Evolutionary conservation across 2,797 vertebrate genomes (phyloP).

Genomic region (Buceros bicornis): DNA sequence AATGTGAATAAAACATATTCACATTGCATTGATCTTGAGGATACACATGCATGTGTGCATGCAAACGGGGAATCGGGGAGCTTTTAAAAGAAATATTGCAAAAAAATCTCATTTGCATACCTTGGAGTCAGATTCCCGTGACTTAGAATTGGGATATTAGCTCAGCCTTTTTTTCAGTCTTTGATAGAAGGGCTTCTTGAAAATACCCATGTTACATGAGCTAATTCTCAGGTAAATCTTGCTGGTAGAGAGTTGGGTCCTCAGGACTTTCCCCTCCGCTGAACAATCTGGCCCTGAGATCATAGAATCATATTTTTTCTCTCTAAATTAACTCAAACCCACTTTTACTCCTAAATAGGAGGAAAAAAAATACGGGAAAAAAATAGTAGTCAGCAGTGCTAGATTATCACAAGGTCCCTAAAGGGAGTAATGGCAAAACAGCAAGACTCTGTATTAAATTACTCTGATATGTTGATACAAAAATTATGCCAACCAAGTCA

Average conservation of each 20-base stretch:
- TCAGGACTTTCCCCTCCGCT: accelerated
- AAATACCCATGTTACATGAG: neutral
- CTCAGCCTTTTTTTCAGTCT: neutral
- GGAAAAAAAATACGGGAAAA: accelerated
- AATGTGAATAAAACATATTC: neutral
- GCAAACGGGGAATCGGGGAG: neutral
- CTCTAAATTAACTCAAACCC: neutral
- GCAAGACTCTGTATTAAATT: accelerated
- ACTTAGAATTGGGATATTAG: neutral
- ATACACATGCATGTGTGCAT: neutral
- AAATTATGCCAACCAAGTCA: neutral
- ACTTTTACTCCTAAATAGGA: neutral
- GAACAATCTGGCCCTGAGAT: neutral
- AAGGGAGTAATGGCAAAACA: neutral
- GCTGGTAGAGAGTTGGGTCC: accelerated
- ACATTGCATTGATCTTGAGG: neutral
- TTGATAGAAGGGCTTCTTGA: neutral
- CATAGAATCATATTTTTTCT: accelerated
- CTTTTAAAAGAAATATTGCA: neutral
- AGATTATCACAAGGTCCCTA: neutral
- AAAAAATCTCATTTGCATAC: neutral
- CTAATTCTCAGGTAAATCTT: neutral
- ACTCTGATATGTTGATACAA: neutral
- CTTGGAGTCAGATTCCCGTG: neutral
- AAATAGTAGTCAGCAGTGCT: neutral